Evolutionary conservation across 2,888 invertebrate genomes (phyloP), one percentile per base, ranked within the genome.

Genomic region (Venusia cambrica): DNA sequence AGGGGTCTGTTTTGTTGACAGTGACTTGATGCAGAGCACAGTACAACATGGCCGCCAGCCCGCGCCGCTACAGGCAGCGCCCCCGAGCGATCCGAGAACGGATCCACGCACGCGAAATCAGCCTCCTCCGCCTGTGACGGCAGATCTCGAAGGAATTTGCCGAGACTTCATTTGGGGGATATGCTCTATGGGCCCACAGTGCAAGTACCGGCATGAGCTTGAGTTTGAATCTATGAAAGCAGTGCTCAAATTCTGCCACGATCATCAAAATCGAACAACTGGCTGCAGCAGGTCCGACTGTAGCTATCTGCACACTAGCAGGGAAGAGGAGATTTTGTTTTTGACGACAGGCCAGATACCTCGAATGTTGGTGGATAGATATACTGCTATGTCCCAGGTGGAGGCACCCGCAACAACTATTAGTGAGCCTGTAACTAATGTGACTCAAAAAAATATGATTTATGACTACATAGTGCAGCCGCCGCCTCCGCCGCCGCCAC

Each of bases 161-260:
- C 58, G 78, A 1, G 67, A 80, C 35, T 83, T 60, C 39, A 60
- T 80, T 2, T 79, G 83, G 81, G 85, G 81, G 1, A 74, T 65
- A 2, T 85, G 84, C 30, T 51, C 49, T 1, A 79, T 77, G 53
- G 63, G 66, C 5, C 18, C 59, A 0, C 66, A 67, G 26, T 85
- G 84, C 45, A 76, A 36, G 47, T 78, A 63, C 43, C 56, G 68
- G 0, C 81, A 83, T 32, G 72, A 73, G 12, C 49, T 78, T 7
- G 68, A 74, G n/a, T 52, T 68, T 4, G 68, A 75, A 3, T 66
- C 61, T 12, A 78, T 84, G 77, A 73, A 70, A 61, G 55, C 59
- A 1, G 73, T 72, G 5, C 43, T 85, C 2, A 69, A 66, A 30
- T 84, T 85, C 38, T 85, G 85, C 29, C 80, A 80, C 52, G 74